A percentile compares a stretch with the other conserved stretches of the same genome.
These are phyloP conservation scores for Oophaga pumilio DNA, from an alignment of 2,113 vertebrate species.

Conservation along the genomic window DNA sequence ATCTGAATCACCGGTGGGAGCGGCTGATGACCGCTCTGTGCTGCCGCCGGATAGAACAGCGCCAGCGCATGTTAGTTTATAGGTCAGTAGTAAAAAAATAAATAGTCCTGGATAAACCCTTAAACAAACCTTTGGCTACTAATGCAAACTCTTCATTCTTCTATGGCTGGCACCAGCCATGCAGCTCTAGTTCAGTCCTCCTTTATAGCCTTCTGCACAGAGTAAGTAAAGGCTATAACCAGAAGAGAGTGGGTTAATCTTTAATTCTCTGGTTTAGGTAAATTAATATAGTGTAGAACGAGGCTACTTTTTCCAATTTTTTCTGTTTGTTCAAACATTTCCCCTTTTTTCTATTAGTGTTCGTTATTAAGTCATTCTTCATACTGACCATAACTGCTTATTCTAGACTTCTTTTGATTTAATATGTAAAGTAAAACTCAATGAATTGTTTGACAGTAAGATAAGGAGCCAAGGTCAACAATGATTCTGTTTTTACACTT, in stretches of 20 bases:
- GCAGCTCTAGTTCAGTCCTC: background rate
- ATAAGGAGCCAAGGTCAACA: constrained; percentile 20
- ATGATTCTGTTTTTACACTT: constrained; percentile 1
- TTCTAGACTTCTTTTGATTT: background rate
- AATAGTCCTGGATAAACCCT: too few relatives aligned
- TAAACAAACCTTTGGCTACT: too few relatives aligned
- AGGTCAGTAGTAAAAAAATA: too few relatives aligned
- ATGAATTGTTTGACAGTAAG: constrained; percentile 12
- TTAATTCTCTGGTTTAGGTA: background rate
- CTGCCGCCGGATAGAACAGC: too few relatives aligned
- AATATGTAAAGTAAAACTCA: constrained; percentile 2
- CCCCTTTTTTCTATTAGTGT: background rate
- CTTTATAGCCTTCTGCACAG: too few relatives aligned
- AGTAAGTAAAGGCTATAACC: too few relatives aligned
- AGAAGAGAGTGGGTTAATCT: background rate
- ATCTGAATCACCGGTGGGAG: too few relatives aligned
- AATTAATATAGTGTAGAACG: background rate
- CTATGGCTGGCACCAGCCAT: background rate
- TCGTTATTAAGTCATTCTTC: background rate
- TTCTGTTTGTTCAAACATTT: too few relatives aligned
- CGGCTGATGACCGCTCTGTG: too few relatives aligned
- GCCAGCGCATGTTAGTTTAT: too few relatives aligned
- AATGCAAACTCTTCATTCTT: too few relatives aligned
- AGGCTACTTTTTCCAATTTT: too few relatives aligned
- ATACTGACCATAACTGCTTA: background rate